phyloP scores from a whole-genome alignment of 2,888 invertebrate species.

The Altica lythri region DNA sequence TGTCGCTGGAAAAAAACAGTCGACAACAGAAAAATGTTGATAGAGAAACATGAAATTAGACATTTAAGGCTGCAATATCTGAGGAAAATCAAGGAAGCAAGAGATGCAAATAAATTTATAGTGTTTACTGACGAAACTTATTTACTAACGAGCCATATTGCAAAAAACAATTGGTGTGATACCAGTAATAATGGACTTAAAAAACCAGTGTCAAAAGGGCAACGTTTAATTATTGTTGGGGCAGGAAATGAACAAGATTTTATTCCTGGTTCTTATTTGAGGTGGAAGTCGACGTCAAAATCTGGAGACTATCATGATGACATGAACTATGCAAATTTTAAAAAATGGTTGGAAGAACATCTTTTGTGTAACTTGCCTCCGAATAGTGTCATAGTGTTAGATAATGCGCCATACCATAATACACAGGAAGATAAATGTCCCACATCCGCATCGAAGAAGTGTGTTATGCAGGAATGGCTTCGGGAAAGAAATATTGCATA shows the following conservation, averaged over 20 bases:
- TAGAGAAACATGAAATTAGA: background rate
- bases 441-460: constrained; percentile 1
- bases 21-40: background rate
- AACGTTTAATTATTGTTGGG: constrained; percentile 23
- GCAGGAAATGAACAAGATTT: constrained; percentile 25
- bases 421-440: constrained; percentile 16
- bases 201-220: background rate
- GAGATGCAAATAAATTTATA: background rate
- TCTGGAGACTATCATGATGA: constrained; percentile 19
- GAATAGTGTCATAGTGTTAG: constrained; percentile 37
- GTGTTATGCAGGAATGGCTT: no score
- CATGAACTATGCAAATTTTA: constrained; percentile 24
- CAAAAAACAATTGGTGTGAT: background rate
- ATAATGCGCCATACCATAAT: constrained; percentile 34
- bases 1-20: background rate
- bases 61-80: no score
- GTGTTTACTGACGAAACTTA: background rate
- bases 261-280: constrained; percentile 15
- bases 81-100: background rate
- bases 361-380: constrained; percentile 33
- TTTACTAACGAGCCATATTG: background rate
- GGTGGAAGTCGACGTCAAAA: constrained; percentile 5
- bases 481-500: constrained; percentile 6
- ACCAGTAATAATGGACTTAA: background rate
- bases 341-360: constrained; percentile 25